phyloP scores from a whole-genome alignment of 2,888 invertebrate species.

The Pyrochroa serraticornis region DNA sequence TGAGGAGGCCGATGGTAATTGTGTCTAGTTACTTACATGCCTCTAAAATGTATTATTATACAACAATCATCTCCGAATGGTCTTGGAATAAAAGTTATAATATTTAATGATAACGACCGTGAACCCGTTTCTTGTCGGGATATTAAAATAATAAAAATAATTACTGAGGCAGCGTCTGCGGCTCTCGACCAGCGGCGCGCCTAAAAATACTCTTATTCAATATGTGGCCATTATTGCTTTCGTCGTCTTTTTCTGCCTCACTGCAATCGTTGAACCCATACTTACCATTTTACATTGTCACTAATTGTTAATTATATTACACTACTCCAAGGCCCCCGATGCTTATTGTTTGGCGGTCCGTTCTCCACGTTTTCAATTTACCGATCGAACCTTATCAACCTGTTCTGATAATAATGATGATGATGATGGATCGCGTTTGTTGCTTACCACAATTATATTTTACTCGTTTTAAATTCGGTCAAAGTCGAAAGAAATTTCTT shows the following conservation, averaged over 20 bases:
- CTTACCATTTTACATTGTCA: neutral
- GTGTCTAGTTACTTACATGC: constrained; percentile 51
- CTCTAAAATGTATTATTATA: constrained; percentile 56
- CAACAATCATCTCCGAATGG: constrained; percentile 56
- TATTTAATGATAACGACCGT: constrained; percentile 60
- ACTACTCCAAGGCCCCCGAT: too few relatives aligned
- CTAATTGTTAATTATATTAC: neutral
- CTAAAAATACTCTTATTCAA: constrained; percentile 33
- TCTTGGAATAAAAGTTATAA: constrained; percentile 58
- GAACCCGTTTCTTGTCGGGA: constrained; percentile 58
- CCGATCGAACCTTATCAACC: too few relatives aligned
- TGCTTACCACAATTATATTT: constrained; percentile 9
- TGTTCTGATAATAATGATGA: too few relatives aligned
- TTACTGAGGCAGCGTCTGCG: constrained; percentile 45
- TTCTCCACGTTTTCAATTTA: too few relatives aligned
- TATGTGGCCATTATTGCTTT: constrained; percentile 22
- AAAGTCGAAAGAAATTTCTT: constrained; percentile 4
- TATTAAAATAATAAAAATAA: constrained; percentile 60
- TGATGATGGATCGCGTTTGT: constrained; percentile 10
- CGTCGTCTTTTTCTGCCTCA: neutral
- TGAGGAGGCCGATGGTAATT: constrained; percentile 28
- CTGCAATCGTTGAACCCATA: neutral
- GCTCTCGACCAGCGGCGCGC: constrained; percentile 40
- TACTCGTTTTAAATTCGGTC: constrained; percentile 9
- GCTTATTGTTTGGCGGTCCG: neutral